These are phyloP conservation scores for Trichacis sp. DNA, from an alignment of 2,888 invertebrate species.

Conservation along the genomic window DNA sequence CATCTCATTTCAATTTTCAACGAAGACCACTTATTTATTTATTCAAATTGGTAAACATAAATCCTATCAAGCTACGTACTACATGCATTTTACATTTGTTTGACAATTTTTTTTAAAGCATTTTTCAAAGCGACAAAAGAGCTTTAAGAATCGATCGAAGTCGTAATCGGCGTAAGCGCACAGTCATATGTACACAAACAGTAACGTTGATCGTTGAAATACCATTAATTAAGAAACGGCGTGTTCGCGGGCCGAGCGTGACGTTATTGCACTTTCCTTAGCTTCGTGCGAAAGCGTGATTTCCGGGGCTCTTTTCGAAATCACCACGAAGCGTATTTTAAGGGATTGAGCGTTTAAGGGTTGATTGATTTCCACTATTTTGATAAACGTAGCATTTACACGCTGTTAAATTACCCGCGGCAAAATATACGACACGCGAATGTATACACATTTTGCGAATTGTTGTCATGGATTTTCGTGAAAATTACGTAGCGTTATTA, in stretches of 20 bases:
- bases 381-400: conserved; percentile 31
- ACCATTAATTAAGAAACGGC: conserved; percentile 47
- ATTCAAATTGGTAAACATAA: too few species aligned
- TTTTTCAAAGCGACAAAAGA: too few species aligned
- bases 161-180: conserved; percentile 44
- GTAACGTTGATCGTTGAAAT: conserved; percentile 51
- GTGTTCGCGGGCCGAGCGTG: conserved; percentile 49
- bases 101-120: too few species aligned
- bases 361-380: conserved; percentile 26
- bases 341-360: conserved; percentile 21
- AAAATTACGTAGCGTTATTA: too few species aligned
- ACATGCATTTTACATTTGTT: too few species aligned
- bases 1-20: too few species aligned
- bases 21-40: too few species aligned
- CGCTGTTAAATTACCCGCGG: not conserved
- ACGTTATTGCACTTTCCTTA: conserved; percentile 41
- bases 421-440: too few species aligned
- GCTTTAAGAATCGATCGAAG: conserved; percentile 29
- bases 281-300: conserved; percentile 21
- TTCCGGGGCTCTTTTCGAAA: conserved; percentile 17
- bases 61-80: too few species aligned
- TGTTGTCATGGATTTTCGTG: too few species aligned
- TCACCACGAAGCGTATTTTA: conserved; percentile 25
- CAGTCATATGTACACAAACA: conserved; percentile 30
- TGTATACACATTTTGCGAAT: too few species aligned